Evolutionary conservation across 2,113 vertebrate genomes (phyloP).

Genomic region (Tetrax tetrax): DNA sequence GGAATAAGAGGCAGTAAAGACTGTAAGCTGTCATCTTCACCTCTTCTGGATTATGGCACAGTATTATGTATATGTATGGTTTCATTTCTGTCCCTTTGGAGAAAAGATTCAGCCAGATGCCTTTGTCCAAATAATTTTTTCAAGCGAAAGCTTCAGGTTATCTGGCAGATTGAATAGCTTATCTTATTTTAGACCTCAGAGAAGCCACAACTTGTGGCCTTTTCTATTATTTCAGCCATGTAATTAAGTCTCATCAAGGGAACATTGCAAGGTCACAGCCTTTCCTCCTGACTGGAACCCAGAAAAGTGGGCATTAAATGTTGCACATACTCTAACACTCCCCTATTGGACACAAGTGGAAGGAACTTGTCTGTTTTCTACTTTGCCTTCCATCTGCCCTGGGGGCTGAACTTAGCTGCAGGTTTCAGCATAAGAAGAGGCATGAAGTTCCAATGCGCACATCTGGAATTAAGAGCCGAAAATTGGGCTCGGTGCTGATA

Average conservation of each 20-base stretch:
- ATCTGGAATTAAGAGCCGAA: constrained; percentile 72
- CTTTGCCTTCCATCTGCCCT: not conserved
- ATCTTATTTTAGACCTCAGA: not conserved
- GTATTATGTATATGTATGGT: not conserved
- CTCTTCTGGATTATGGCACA: not conserved
- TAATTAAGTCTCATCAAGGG: not conserved
- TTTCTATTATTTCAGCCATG: not conserved
- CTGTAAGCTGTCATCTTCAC: not conserved
- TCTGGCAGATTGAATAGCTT: not conserved
- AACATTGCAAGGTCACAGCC: not conserved
- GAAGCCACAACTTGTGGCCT: not conserved
- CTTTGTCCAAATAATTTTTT: not conserved
- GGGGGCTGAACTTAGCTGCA: not conserved
- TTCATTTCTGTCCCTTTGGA: not conserved
- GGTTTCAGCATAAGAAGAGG: not conserved
- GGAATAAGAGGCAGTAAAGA: not conserved
- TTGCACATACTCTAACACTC: not conserved
- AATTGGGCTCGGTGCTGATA: constrained; percentile 60
- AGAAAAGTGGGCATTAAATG: not conserved
- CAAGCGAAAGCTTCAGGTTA: not conserved
- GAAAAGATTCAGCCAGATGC: not conserved
- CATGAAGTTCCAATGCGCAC: constrained; percentile 39
- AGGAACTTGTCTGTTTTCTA: constrained; percentile 14
- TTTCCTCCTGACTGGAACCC: not conserved
- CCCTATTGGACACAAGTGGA: not conserved